Evolutionary conservation across 2,888 invertebrate species (phyloP), one percentile per base, ranked within the genome.

Genomic region (Polyommatus icarus): DNA sequence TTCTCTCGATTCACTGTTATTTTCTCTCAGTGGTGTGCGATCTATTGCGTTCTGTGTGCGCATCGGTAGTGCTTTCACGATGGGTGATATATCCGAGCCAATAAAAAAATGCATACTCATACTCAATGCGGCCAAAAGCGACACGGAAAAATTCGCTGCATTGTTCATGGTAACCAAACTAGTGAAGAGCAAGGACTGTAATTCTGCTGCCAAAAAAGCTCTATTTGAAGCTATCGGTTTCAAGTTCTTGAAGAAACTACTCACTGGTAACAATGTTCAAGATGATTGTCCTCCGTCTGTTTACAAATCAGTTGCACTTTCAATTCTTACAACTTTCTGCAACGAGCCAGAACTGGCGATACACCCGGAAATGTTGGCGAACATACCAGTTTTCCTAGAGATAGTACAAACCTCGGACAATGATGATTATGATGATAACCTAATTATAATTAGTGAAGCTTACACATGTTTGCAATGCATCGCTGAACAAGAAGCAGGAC

Each of bases 101-200:
- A 97, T 98, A 81, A 96, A 97, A 89, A 97, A 98, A 95, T 98
- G 98, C 92, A 96, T 97, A 83, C 95, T 96, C 80, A 96, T 98
- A 84, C 90, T 98, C 82, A 96, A 97, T 89, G 95, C 95, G 85
- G 97, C 98, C 15, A 95, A 96, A 84, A 97, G 96, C 87, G 98
- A 98, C 89, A 98, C 98, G 0, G 98, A 98, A 89, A 98, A 98
- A 88, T 98, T 98, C 88, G 98, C 98, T 67, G 98, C 97, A 0
- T 95, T 98, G 76, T 98, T 98, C 88, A 97, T 98, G 96, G 98
- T 98, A 77, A 98, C 98, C 3, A 98, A 98, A 89, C 91, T 98
- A 77, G 96, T 98, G 61, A 97, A 97, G 89, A 96, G 96, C 81
- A 97, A 97, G 86, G 97, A 98, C 84, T 97, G 98, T 87, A 96